Conservation (phyloP, 2,113 vertebrate genomes). For the Prionailurus bengalensis region DNA sequence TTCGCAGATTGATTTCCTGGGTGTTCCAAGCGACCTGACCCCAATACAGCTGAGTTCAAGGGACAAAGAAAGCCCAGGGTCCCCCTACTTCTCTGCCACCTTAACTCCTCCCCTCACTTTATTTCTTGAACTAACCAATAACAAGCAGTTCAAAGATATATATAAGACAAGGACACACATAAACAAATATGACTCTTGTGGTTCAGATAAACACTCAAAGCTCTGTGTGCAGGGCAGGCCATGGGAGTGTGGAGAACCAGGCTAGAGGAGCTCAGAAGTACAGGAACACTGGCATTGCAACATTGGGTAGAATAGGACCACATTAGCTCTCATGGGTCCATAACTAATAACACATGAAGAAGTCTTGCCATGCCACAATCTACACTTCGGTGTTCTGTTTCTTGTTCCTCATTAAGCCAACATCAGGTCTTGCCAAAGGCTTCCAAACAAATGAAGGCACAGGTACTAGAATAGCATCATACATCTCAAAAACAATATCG, state of each 20-base stretch:
- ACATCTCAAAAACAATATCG: background rate
- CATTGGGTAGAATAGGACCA: background rate
- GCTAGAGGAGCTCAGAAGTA: background rate
- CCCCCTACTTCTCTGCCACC: no score
- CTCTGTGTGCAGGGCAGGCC: background rate
- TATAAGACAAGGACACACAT: background rate
- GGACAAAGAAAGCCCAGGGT: no score
- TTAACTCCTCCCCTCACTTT: background rate
- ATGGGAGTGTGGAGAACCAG: background rate
- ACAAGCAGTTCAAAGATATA: background rate
- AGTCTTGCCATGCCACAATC: background rate
- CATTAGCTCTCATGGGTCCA: background rate
- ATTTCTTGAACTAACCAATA: background rate
- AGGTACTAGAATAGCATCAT: background rate
- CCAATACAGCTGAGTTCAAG: no score
- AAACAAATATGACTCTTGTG: background rate
- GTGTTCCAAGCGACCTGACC: no score
- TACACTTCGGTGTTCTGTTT: background rate
- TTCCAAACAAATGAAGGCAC: background rate
- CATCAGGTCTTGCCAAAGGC: background rate
- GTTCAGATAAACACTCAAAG: background rate
- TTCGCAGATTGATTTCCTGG: no score
- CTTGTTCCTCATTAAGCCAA: background rate
- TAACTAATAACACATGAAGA: background rate
- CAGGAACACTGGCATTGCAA: background rate